A percentile compares a stretch with the other conserved stretches of the same genome.
phyloP scores from a whole-genome alignment of 2,888 invertebrate species.

The Ditula angustiorana region DNA sequence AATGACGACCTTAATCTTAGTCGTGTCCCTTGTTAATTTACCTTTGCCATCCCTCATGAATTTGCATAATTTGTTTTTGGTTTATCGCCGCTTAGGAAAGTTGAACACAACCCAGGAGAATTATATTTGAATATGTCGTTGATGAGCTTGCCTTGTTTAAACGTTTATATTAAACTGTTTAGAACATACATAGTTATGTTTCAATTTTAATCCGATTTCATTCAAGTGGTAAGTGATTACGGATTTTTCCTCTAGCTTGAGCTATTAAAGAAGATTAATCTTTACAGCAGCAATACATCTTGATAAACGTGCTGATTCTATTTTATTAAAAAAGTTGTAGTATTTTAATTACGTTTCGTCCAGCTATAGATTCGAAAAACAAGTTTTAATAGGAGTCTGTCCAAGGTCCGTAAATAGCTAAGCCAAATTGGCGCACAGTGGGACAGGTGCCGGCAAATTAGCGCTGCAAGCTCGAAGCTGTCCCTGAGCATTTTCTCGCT shows the following conservation, averaged over 20 bases:
- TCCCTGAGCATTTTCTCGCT: too few species aligned
- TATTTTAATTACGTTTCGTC: not conserved
- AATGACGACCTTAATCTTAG: not conserved
- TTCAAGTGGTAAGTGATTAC: not conserved
- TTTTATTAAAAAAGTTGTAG: not conserved
- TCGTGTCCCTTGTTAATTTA: conserved; percentile 36
- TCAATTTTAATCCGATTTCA: not conserved
- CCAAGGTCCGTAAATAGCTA: too few species aligned
- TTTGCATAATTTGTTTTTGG: conserved; percentile 39
- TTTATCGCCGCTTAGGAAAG: conserved; percentile 40
- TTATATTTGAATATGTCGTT: conserved; percentile 20
- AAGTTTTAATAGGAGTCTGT: not conserved
- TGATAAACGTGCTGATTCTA: not conserved
- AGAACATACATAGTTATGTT: not conserved
- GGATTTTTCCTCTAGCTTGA: not conserved
- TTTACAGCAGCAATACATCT: not conserved
- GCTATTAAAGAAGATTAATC: not conserved
- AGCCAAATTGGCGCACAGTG: too few species aligned
- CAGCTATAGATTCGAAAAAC: not conserved
- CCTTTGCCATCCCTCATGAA: conserved; percentile 37
- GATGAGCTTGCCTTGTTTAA: conserved; percentile 5
- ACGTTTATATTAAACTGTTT: not conserved
- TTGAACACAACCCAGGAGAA: conserved; percentile 39
- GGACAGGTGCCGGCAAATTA: too few species aligned
- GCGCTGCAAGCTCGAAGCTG: too few species aligned